Percentiles rank a stretch among this genome's conserved stretches.
Conservation (phyloP, 2,797 vertebrate species). For the Arctocebus calabarensis region DNA sequence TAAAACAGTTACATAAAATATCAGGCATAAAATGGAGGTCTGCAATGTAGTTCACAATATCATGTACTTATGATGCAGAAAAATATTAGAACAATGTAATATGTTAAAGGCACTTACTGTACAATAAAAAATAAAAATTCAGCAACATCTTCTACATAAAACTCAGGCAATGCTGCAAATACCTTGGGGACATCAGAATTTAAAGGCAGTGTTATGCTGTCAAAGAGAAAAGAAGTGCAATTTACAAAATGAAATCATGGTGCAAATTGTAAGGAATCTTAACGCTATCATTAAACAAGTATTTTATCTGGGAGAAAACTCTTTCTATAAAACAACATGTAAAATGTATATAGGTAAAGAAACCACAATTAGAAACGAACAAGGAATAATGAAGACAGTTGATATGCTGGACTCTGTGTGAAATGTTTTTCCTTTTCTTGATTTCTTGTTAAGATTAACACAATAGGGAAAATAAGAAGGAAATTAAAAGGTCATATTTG, state of each 20-base stretch:
- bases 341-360: background rate
- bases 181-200: constrained; percentile 97
- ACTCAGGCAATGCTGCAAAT: constrained; percentile 98
- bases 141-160: constrained; percentile 99
- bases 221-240: constrained; percentile 58
- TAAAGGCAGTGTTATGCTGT: constrained; percentile 95
- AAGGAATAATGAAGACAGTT: background rate
- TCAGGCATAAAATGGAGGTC: background rate
- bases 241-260: background rate
- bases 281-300: background rate
- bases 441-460: background rate
- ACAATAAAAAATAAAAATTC: constrained; percentile 99
- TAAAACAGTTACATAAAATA: background rate
- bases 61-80: background rate
- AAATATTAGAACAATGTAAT: background rate
- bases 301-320: background rate
- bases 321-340: background rate
- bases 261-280: background rate
- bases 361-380: background rate
- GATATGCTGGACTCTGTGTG: fast-evolving
- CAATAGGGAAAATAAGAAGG: background rate
- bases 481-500: background rate
- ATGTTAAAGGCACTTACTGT: constrained; percentile 93
- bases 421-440: background rate
- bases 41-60: background rate